Conservation (phyloP, 1,140 invertebrate species). For the Trichomalopsis sarcophagae region DNA sequence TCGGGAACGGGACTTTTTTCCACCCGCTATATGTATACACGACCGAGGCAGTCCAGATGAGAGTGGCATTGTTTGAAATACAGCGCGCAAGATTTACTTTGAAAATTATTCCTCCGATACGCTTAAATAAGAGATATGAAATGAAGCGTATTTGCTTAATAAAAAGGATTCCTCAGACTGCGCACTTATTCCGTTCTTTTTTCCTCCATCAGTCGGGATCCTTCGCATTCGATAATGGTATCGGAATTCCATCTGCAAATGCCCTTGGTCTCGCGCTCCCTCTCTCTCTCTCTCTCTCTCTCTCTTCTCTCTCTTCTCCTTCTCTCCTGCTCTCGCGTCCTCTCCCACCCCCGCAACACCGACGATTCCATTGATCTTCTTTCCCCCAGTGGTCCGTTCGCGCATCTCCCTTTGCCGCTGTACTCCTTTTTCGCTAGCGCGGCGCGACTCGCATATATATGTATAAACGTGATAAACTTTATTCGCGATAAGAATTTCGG, state of each 20-base stretch:
- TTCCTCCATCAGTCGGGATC: constrained; percentile 26
- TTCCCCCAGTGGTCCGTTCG: not conserved
- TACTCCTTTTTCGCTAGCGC: not conserved
- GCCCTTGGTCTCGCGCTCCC: constrained; percentile 26
- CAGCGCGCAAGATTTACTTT: not conserved
- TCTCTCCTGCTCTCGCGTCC: not conserved
- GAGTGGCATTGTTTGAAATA: not conserved
- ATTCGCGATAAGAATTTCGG: constrained; percentile 65
- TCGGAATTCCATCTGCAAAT: constrained; percentile 57
- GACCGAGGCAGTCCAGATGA: not conserved
- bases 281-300: constrained; percentile 24
- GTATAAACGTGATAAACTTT: constrained; percentile 60
- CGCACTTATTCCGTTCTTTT: constrained; percentile 1
- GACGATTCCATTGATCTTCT: not conserved
- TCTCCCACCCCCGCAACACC: not conserved
- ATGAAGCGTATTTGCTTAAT: constrained; percentile 11
- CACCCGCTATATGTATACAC: too few species aligned
- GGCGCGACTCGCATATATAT: not conserved
- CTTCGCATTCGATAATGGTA: constrained; percentile 54
- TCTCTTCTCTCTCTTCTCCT: not conserved
- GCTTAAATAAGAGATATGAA: constrained; percentile 16
- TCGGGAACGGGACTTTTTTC: not conserved
- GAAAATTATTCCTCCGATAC: not conserved
- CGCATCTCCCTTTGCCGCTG: not conserved
- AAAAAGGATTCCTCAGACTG: constrained; percentile 18